Evolutionary conservation across 2,888 invertebrate species (phyloP).

Genomic region (Trichogramma dendrolimi): DNA sequence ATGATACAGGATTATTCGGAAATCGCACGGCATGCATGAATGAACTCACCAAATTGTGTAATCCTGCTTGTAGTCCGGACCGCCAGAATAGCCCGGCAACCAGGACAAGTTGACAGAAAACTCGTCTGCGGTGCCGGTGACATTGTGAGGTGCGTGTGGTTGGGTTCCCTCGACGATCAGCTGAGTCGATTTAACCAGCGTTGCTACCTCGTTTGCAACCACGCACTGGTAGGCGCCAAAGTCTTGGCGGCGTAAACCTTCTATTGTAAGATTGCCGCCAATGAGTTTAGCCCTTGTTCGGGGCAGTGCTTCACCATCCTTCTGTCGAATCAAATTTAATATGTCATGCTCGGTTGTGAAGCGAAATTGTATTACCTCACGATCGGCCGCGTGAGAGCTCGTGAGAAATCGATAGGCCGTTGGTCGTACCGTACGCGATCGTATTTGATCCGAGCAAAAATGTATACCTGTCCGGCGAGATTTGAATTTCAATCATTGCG

Average conservation of each 20-base stretch:
- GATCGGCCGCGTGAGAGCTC: no score
- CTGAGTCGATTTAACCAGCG: slow-evolving; percentile 86
- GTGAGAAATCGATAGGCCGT: no score
- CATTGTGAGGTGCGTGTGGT: slow-evolving; percentile 95
- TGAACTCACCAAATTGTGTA: slow-evolving; percentile 79
- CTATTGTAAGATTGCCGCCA: slow-evolving; percentile 89
- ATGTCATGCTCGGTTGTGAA: no score
- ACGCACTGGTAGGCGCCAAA: slow-evolving; percentile 96
- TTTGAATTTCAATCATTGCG: no score
- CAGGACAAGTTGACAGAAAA: slow-evolving; percentile 87
- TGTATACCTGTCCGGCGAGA: no score
- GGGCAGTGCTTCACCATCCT: slow-evolving; percentile 67
- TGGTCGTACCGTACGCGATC: no score
- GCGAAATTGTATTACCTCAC: no score
- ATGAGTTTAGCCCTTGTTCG: slow-evolving; percentile 72
- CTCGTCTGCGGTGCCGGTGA: slow-evolving; percentile 83
- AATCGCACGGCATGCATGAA: not conserved
- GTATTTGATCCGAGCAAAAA: no score
- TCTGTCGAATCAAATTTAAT: slow-evolving; percentile 30
- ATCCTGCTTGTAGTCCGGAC: slow-evolving; percentile 90
- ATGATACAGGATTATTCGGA: no score
- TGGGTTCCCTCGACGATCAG: slow-evolving; percentile 90
- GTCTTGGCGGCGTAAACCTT: slow-evolving; percentile 79
- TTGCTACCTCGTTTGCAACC: slow-evolving; percentile 91
- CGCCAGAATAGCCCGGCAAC: slow-evolving; percentile 94